Evolutionary conservation across 1,140 invertebrate species (phyloP), one percentile per base, ranked within the genome.

Genomic region (Temnothorax nylanderi): DNA sequence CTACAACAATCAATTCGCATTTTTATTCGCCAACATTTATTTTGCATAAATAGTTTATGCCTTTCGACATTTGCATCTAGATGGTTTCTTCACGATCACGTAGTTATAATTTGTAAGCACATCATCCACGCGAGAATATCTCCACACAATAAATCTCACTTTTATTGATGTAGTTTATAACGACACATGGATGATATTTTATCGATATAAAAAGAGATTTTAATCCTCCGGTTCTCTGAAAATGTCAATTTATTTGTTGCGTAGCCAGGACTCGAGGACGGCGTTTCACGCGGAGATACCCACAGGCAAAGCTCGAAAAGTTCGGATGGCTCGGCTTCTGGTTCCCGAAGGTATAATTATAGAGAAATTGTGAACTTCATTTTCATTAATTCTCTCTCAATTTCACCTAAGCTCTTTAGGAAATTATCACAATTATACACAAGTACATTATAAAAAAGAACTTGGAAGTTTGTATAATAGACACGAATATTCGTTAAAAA

Each of bases 241-340:
- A 60, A 47, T 75, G 26, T 60, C 32, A 54, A 67, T 80, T 41
- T 60, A 34, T 74, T 84, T 49, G 67, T 82, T 72, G 69, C n/a
- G 56, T 60, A 94, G 94, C 90, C 92, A 76, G 92, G 89, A 37
- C 16, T 65, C 26, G 87, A 90, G 51, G 87, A 90, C 67, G 87
- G 72, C 11, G 87, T 49, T 6, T 64, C 81, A 41, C 89, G 91
- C 67, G 65, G 82, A 2, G 94, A 93, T 64, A 87, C 91, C 8
- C 90, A 82, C 26, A 91, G 87, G 78, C 90, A 90, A 34, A 88
- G 85, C 84, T 88, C 92, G 90, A 88, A 74, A 75, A 64, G 76
- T 47, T 85, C 90, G 41, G 93, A 94, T 88, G 91, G 86, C 69
- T 84, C 93, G 64, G 92, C 90, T 80, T 86, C 93, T 8, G 92